These are phyloP conservation scores for Elaphurus davidianus DNA, from an alignment of 2,113 vertebrate genomes.

Conservation along the genomic window DNA sequence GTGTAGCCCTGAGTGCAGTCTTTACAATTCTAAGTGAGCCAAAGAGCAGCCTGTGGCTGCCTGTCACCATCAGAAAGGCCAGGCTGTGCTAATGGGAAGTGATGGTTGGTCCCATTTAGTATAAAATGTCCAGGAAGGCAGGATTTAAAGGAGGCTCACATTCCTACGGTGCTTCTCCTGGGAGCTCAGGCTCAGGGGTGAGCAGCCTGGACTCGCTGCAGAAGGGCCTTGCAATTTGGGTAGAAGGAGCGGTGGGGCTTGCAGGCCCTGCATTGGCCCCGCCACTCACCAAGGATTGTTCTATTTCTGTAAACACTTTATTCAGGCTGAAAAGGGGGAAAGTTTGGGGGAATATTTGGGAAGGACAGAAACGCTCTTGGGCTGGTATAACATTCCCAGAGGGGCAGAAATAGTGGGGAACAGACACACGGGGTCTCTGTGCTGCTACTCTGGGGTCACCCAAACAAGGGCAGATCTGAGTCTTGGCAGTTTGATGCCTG, in stretches of 20 bases:
- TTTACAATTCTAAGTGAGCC: slow-evolving; percentile 80
- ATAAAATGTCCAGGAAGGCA: slow-evolving; percentile 57
- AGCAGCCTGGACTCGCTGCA: background rate
- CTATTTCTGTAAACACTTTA: background rate
- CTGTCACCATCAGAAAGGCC: slow-evolving; percentile 74
- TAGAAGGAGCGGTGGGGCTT: fast-evolving
- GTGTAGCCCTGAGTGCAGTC: slow-evolving; percentile 70
- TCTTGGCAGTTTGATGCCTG: background rate
- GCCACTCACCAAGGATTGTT: background rate
- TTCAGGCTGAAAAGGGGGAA: background rate
- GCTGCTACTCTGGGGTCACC: background rate
- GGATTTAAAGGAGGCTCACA: slow-evolving; percentile 67
- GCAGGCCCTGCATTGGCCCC: too few relatives aligned
- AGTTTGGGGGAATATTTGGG: background rate
- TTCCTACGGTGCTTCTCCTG: slow-evolving; percentile 67
- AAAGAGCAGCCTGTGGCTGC: slow-evolving; percentile 58
- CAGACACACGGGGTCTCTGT: fast-evolving
- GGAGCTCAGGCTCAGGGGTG: slow-evolving; percentile 35
- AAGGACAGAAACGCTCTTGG: background rate
- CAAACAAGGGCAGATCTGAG: too few relatives aligned
- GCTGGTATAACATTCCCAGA: background rate
- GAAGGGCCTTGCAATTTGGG: background rate
- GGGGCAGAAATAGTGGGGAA: background rate
- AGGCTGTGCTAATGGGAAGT: slow-evolving; percentile 82
- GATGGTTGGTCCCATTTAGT: slow-evolving; percentile 79